Evolutionary conservation across 2,797 vertebrate species (phyloP).

Genomic region (Rhinatrema bivittatum): DNA sequence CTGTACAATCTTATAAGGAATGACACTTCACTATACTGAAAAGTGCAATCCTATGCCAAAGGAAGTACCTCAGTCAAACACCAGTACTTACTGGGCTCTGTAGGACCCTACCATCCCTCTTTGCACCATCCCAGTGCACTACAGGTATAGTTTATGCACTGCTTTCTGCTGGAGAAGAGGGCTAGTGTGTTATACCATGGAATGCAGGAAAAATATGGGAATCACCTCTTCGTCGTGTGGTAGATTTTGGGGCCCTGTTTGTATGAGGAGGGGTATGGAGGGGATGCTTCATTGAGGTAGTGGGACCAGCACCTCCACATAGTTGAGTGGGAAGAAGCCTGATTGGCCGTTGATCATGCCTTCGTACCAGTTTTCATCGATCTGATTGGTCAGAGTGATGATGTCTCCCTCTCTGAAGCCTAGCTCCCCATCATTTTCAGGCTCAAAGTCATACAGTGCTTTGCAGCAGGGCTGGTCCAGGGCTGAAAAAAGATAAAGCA

Average conservation of each 20-base stretch:
- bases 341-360: slow-evolving; percentile 90
- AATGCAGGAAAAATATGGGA: neutral
- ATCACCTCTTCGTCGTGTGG: neutral
- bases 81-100: neutral
- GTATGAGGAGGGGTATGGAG: no score
- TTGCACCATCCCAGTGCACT: neutral
- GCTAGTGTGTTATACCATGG: neutral
- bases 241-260: neutral
- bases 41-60: no score
- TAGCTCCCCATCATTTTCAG: slow-evolving; percentile 92
- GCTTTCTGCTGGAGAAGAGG: neutral
- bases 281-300: slow-evolving; percentile 73
- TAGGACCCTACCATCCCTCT: no score
- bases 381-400: slow-evolving; percentile 97
- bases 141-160: neutral
- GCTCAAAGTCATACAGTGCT: slow-evolving; percentile 93
- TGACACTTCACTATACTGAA: no score
- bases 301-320: slow-evolving; percentile 88
- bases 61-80: no score
- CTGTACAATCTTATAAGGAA: no score
- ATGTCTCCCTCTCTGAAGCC: slow-evolving; percentile 92
- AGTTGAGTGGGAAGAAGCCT: slow-evolving; percentile 97
- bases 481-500: slow-evolving; percentile 32
- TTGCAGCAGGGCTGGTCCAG: slow-evolving; percentile 93
- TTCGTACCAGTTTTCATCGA: slow-evolving; percentile 98